Conservation (phyloP, 2,113 vertebrate genomes). For the Centropus bengalensis region DNA sequence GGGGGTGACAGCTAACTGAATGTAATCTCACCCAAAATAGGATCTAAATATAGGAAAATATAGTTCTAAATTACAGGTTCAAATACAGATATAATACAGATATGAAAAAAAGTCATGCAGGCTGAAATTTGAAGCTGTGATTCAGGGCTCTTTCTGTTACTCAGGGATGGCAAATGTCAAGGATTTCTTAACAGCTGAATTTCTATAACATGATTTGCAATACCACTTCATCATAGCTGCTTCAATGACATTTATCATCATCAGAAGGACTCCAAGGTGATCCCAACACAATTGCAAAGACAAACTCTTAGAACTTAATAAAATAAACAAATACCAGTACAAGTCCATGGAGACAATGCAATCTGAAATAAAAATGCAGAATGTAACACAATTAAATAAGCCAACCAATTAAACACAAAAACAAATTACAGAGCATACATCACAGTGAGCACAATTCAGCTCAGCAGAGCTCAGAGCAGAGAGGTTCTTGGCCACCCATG, state of each 20-base stretch:
- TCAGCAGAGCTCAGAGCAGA: not conserved
- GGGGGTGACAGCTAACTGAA: not conserved
- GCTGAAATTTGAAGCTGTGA: not conserved
- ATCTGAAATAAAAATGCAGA: not conserved
- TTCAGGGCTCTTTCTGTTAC: not conserved
- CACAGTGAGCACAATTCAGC: not conserved
- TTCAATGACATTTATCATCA: conserved; percentile 11
- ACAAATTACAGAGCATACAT: not conserved
- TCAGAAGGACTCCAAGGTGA: not conserved
- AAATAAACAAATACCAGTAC: conserved; percentile 24
- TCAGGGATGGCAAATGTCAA: not conserved
- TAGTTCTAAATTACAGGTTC: not conserved
- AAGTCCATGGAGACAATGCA: not conserved
- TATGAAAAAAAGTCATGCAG: not conserved
- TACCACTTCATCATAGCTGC: not conserved
- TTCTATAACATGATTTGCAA: not conserved
- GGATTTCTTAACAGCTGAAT: not conserved
- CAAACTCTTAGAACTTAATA: conserved; percentile 1
- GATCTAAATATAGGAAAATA: not conserved
- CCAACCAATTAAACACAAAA: conserved; percentile 31
- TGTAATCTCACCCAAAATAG: not conserved
- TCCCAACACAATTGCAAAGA: not conserved
- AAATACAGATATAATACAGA: not conserved
- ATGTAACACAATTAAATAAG: conserved; percentile 24
- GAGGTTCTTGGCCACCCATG: not conserved